Evolutionary conservation across 2,888 invertebrate genomes (phyloP).

Genomic region (Epirrita christyi): DNA sequence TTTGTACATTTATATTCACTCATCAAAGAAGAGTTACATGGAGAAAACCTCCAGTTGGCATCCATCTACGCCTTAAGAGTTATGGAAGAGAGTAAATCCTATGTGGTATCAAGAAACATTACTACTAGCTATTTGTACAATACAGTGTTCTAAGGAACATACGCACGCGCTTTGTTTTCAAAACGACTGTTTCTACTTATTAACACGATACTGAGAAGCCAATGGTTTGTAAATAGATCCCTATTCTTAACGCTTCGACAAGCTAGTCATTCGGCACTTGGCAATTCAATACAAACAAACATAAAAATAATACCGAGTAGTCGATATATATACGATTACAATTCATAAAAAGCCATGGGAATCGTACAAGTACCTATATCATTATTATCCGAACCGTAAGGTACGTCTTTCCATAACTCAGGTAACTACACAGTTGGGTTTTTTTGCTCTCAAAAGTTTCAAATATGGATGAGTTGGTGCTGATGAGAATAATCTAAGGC

Average conservation of each 20-base stretch:
- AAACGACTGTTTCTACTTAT: conserved; percentile 64
- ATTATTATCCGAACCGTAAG: conserved; percentile 1
- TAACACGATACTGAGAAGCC: conserved; percentile 58
- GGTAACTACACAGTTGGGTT: background rate
- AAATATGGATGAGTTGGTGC: conserved; percentile 13
- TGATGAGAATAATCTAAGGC: conserved; percentile 17
- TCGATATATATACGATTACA: background rate
- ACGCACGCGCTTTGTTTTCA: conserved; percentile 65
- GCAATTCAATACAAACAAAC: conserved; percentile 27
- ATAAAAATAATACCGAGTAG: background rate
- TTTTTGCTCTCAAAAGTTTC: conserved; percentile 17
- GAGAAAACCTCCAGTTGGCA: no score
- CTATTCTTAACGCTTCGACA: conserved; percentile 43
- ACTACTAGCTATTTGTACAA: conserved; percentile 47
- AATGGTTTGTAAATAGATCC: conserved; percentile 59
- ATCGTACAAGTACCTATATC: background rate
- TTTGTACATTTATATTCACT: no score
- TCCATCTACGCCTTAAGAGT: no score
- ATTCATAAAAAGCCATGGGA: background rate
- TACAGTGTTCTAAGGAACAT: conserved; percentile 54
- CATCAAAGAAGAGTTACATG: no score
- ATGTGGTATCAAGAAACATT: conserved; percentile 29
- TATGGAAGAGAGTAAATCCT: no score
- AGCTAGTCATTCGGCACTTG: conserved; percentile 35
- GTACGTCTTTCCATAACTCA: conserved; percentile 15